phyloP scores from a whole-genome alignment of 1,140 invertebrate species.

The Lordiphosa stackelbergi region DNA sequence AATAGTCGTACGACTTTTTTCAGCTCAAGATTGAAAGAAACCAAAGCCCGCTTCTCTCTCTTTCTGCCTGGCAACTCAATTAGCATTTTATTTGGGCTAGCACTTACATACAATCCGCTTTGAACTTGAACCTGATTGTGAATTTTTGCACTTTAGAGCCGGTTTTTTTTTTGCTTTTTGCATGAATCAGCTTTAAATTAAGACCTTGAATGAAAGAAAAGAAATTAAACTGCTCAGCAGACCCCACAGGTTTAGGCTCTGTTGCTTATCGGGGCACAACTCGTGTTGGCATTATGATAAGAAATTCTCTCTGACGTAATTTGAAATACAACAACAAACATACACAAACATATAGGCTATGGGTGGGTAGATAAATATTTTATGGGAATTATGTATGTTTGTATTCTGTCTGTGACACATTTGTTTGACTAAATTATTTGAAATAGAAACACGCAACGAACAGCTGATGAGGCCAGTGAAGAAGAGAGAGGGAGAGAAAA shows the following conservation, averaged over 20 bases:
- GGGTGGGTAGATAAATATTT: not conserved
- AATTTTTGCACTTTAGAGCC: not conserved
- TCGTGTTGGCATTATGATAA: no score
- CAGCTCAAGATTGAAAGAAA: not conserved
- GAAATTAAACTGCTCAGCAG: not conserved
- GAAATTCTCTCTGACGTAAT: no score
- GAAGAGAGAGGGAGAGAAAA: not conserved
- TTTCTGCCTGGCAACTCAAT: constrained; percentile 24
- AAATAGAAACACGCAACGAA: constrained; percentile 33
- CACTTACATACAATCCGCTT: constrained; percentile 15
- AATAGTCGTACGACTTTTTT: constrained; percentile 5
- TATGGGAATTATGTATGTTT: not conserved
- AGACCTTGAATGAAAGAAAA: not conserved
- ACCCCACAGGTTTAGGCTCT: not conserved
- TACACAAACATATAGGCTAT: not conserved
- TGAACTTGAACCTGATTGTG: constrained; percentile 5
- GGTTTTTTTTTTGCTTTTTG: not conserved
- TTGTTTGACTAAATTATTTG: constrained; percentile 25
- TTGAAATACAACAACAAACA: not conserved
- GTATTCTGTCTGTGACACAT: not conserved
- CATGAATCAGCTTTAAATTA: constrained; percentile 7
- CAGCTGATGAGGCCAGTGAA: constrained; percentile 25
- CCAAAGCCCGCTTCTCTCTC: not conserved
- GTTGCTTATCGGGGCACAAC: no score
- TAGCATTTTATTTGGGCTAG: constrained; percentile 15